These are phyloP conservation scores for Paracentrotus lividus DNA, from an alignment of 53 echinoderm and acorn worm species.

Conservation along the genomic window DNA sequence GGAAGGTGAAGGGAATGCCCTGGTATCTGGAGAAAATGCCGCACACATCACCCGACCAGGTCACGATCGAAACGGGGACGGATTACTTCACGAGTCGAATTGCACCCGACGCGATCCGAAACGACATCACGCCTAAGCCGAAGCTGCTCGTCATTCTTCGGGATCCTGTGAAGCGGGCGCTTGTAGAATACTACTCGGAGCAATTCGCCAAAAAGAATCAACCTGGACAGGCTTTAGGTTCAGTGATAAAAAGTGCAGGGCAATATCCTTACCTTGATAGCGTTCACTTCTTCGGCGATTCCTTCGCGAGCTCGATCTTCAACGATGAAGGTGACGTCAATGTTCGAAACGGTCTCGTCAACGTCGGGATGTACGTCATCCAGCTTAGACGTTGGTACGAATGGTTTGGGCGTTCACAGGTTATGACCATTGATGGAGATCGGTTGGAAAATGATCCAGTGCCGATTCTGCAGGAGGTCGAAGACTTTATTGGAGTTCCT, in stretches of 20 bases:
- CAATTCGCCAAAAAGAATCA: not conserved
- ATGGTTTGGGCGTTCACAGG: conserved; percentile 41
- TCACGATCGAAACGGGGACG: conserved; percentile 1
- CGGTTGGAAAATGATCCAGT: conserved; percentile 14
- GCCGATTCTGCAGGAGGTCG: conserved; percentile 7
- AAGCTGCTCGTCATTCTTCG: conserved; percentile 53
- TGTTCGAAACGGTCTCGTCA: conserved; percentile 14
- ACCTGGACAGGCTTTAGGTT: no score
- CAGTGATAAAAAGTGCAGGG: not conserved
- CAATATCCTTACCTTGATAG: conserved; percentile 47
- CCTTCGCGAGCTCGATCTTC: conserved; percentile 9
- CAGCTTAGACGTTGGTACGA: conserved; percentile 45
- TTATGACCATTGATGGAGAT: conserved; percentile 31
- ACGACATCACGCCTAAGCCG: conserved; percentile 45
- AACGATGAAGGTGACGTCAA: not conserved
- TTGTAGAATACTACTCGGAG: conserved; percentile 3
- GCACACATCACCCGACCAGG: conserved; percentile 43
- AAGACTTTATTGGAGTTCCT: conserved; percentile 26
- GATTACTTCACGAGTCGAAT: conserved; percentile 9
- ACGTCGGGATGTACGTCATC: conserved; percentile 43
- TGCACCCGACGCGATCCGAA: conserved; percentile 44
- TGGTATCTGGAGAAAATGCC: conserved; percentile 58
- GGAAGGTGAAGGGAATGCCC: not conserved
- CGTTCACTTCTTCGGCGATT: not conserved
- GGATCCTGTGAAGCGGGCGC: conserved; percentile 61